Base-by-base conservation (phyloP, 2,888 invertebrate genomes). In the Neuroscelio doddi region DNA sequence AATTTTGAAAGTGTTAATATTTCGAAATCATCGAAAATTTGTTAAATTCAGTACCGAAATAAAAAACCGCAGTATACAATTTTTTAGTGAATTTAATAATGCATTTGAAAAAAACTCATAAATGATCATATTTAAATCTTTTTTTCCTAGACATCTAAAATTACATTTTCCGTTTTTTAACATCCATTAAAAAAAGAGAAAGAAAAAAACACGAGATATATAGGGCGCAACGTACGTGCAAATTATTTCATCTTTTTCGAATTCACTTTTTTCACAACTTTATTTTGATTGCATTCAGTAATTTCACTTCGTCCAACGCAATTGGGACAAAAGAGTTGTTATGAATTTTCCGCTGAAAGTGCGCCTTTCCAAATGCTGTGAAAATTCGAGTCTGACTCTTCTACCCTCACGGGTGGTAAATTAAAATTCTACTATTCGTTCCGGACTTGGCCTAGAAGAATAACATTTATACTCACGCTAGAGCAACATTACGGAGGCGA, bases 401-500 rank as follows among this genome's bases (percentile, higher is more conserved):
- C 32, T 62, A 42, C 36, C 42, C 10, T 51, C 15, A 51, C 36
- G 51, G 56, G 56, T 44, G 47, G 63, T 57, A 57, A 63, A 63
- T 63, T 58, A 55, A 64, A 58, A 64, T 58, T 64, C 36, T 29
- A 41, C 55, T 64, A 46, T 53, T 58, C 64, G 58, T 64, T 44
- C 16, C 41, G 51, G 58, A 34, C 44, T 53, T 51, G 50, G 50
- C 55, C 58, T 55, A 62, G 62, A 68, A 66, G 53, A 68, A 66
- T 63, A 66, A 71, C 62, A 66, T 68, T 71, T 68, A 71, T 69
- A 55, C 63, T 61, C 56, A 30, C 56, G 45, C 55, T 36, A 36
- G 57, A 63, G 62, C 45, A 27, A 30, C 72, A 63, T 73, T 70
- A 70, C 70, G 59, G 67, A 66, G 41, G 70, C 70, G 70, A 76